Base-by-base conservation (phyloP, 2,113 vertebrate genomes). In the Entelurus aequoreus region DNA sequence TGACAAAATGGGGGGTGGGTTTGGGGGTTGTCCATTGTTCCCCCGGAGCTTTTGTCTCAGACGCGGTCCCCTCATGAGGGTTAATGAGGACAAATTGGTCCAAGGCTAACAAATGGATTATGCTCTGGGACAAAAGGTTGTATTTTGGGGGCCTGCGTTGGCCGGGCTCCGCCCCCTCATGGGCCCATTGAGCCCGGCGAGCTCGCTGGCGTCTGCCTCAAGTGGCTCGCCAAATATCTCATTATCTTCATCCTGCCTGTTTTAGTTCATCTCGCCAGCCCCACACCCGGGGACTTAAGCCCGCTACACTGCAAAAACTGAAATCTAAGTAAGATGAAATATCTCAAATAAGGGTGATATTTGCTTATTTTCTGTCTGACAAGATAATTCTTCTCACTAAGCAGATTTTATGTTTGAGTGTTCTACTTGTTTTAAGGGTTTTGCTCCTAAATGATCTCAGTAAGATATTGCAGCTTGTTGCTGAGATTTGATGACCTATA, bases 41-140 rank as follows among this genome's bases (percentile, higher is more conserved):
- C 81, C 84, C 73, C 0, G 68, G 89, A 84, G 86, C 75, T 87
- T 94, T 95, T 97, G 92, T 94, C 91, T 92, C 89, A 84, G 91
- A 91, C 93, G 91, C 77, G 75, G 86, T 86, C 85, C 92, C 91
- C 86, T 93, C 88, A 91, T 91, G 92, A 90, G 92, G 93, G 92
- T 95, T 95, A 95, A 95, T 95, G 90, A 93, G 89, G 91, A 89
- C 94, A 95, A 95, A 94, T 94, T 95, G 92, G 84, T 84, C 90
- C 85, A 90, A 88, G 91, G 92, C 88, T 89, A 89, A 93, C 90
- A 92, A 92, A 94, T 88, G 90, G 86, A 81, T 92, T 92, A 90
- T 88, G 87, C 85, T 89, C 72, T 58, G 58, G 90, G 84, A 94
- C 91, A 91, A 92, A 94, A 78, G 86, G 66, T 80, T 85, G 61